Conservation (phyloP, 2,888 invertebrate species). For the Blomia tropicalis region DNA sequence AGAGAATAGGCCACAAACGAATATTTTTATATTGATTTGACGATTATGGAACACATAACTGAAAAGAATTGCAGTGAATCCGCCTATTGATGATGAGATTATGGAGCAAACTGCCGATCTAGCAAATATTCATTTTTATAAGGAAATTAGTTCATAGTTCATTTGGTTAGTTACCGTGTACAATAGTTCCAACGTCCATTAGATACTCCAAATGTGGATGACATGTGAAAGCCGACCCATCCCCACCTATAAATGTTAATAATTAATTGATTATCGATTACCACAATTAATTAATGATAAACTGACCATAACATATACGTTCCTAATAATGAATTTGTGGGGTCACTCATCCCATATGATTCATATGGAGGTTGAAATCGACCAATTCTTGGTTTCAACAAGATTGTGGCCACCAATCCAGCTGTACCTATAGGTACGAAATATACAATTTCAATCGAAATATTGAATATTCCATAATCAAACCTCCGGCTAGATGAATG, state of each 20-base stretch:
- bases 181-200: conserved; percentile 81
- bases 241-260: conserved; percentile 51
- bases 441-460: background rate
- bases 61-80: conserved; percentile 45
- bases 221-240: conserved; percentile 87
- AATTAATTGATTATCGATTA: conserved; percentile 5
- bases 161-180: conserved; percentile 32
- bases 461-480: background rate
- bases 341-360: conserved; percentile 63
- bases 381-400: conserved; percentile 68
- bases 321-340: conserved; percentile 77
- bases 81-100: conserved; percentile 78
- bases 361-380: conserved; percentile 50
- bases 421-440: conserved; percentile 39
- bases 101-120: conserved; percentile 57
- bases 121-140: background rate
- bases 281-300: conserved; percentile 10
- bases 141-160: background rate
- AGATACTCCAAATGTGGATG: conserved; percentile 50
- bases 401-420: conserved; percentile 69
- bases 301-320: conserved; percentile 65
- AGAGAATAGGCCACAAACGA: conserved; percentile 73
- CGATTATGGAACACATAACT: conserved; percentile 33
- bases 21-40: conserved; percentile 60
- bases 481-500: conserved; percentile 65